Evolutionary conservation across 2,797 vertebrate genomes (phyloP).

Genomic region (Lepus townsendii): DNA sequence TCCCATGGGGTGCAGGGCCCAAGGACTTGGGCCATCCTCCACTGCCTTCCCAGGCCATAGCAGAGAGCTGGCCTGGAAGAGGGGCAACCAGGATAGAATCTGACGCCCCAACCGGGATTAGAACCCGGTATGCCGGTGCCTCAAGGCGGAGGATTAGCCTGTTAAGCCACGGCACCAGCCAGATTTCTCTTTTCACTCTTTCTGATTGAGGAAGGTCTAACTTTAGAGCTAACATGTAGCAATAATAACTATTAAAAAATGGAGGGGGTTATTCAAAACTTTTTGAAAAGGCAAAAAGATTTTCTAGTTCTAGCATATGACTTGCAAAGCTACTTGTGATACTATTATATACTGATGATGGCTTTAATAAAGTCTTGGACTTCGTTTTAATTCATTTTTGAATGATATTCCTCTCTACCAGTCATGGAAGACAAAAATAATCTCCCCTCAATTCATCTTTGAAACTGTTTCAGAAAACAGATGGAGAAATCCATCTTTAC

Average conservation of each 20-base stretch:
- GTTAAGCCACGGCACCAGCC: no score
- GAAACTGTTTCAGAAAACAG: constrained; percentile 52
- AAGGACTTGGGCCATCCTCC: no score
- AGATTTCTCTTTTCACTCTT: not conserved
- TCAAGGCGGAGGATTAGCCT: no score
- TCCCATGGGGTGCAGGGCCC: no score
- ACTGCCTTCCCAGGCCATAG: no score
- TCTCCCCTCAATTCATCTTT: constrained; percentile 34
- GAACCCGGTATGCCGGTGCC: no score
- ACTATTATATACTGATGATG: not conserved
- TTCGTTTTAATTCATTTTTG: constrained; percentile 10
- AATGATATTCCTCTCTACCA: not conserved
- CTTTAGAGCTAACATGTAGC: not conserved
- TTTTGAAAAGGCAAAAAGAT: not conserved
- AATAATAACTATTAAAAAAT: not conserved
- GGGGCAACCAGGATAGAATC: no score
- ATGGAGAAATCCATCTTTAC: constrained; percentile 26
- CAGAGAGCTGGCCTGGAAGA: no score
- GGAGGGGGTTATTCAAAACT: not conserved
- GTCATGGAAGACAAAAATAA: not conserved
- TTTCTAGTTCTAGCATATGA: not conserved
- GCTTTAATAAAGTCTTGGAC: not conserved
- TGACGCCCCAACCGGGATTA: no score
- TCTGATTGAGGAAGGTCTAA: not conserved
- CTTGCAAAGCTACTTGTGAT: not conserved